Base-by-base conservation (phyloP, 1,140 invertebrate genomes). In the Formica exsecta region DNA sequence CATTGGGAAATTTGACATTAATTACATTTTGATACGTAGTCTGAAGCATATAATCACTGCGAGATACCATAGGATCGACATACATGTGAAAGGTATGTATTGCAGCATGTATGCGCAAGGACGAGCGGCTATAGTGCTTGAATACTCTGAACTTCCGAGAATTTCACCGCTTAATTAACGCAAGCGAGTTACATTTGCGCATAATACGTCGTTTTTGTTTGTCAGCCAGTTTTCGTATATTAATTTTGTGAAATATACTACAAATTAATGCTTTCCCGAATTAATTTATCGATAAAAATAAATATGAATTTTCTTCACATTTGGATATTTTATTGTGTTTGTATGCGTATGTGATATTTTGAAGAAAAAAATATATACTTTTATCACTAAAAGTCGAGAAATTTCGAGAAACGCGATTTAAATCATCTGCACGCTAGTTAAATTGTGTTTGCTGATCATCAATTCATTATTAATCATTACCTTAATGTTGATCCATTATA, bases 101-200 rank as follows among this genome's bases (percentile, higher is more conserved):
- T 32, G 62, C 16, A 13, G 11, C 29, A 32, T 19, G 32, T 48
- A 51, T 13, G 32, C 9, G 22, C 38, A 4, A 62, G 59, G 9
- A 38, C 44, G 25, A 61, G 38, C 41, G 22, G n/a, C 54, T 51
- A 16, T 38, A 77, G 44, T 11, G 44, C 71, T 54, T 22, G 68
- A 57, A 61, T 81, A n/a, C 29, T 59, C 79, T 9, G 51, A 73
- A 79, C 66, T 70, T 83, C 22, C 48, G 57, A 83, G 79, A 83
- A 83, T 81, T 73, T 81, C 79, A 48, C 11, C 79, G 48, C 38
- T 81, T 81, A 81, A 81, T 73, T 70, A 81, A 81, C 25, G 22
- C 44, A 16, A 51, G 38, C 48, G 54, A 59, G 19, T 29, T 70
- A 57, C 9, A 19, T 48, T 77, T 51, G 61, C 38, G 22, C 36